Base-by-base conservation (phyloP, 1,140 invertebrate species). In the Drosophila murphyi region DNA sequence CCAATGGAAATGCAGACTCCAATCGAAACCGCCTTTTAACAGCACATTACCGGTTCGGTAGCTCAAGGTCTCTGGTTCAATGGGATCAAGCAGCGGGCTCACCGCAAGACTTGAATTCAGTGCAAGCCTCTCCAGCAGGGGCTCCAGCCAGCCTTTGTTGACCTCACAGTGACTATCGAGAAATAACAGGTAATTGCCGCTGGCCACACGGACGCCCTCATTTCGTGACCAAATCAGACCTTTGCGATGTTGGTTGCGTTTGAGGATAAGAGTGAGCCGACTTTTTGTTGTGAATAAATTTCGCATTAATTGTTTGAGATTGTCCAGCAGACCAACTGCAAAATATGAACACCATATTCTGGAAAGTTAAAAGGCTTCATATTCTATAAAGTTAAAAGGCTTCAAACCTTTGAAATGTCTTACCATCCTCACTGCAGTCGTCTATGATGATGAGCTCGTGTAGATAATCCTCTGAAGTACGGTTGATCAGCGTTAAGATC, bases 1-100 rank as follows among this genome's bases (percentile, higher is more conserved):
- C 98, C 98, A 99, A 93, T 98, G 98, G 87, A 98, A 99, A 92
- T 98, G 97, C 5, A 99, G 93, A 5, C 96, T 97, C 98, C 98
- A 99, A 93, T 98, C 98, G 90, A 99, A 99, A 20, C 96, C 96
- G 32, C 97, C 97, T 93, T 0, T 98, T 95, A 77, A 97, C 90
- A 3, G 96, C 96, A 86, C 96, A 97, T 47, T 95, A 76, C 77
- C 90, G 6, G 61, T 65, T 4, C 50, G 54, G 82, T 94, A 95
- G 54, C 93, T 90, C 62, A 95, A 94, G 12, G 93, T 94, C 56
- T 93, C 92, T 37, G 94, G 94, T 78, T 95, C 94, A 68, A 95
- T 95, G 10, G 93, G 93, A 72, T 96, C 95, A 74, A 96, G 94
- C 28, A 95, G 83, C 3, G 94, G 94, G 74, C 94, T 94, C 28